A percentile compares a stretch with the other conserved stretches of the same genome.
Evolutionary conservation across 1,140 invertebrate species (phyloP).

Genomic region (Paralvinella palmiformis): DNA sequence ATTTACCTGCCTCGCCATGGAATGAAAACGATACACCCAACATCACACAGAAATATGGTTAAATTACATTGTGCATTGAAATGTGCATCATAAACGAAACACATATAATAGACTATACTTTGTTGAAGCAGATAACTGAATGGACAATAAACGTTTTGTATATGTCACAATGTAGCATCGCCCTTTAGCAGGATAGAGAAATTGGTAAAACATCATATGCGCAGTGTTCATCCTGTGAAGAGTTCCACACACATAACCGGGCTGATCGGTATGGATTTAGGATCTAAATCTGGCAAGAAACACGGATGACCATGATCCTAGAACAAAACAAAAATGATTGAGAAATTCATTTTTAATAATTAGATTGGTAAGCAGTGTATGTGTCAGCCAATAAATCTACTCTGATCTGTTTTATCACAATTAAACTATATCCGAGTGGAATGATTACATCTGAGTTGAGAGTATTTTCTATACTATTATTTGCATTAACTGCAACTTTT

Average conservation of each 20-base stretch:
- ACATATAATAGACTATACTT: too few relatives aligned
- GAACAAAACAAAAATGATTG: slow-evolving; percentile 12
- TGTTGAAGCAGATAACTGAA: too few relatives aligned
- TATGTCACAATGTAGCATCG: too few relatives aligned
- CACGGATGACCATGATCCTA: slow-evolving; percentile 79
- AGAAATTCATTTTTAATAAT: not conserved
- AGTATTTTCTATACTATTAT: not conserved
- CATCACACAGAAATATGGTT: too few relatives aligned
- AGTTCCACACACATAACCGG: slow-evolving; percentile 12
- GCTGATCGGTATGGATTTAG: slow-evolving; percentile 10
- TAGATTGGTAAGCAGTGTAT: not conserved
- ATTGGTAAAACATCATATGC: too few relatives aligned
- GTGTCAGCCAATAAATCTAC: not conserved
- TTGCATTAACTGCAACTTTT: not conserved
- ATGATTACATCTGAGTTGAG: not conserved
- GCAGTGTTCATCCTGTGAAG: not conserved
- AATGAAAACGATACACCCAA: too few relatives aligned
- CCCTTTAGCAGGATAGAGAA: too few relatives aligned
- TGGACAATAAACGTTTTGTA: too few relatives aligned
- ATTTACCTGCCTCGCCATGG: too few relatives aligned
- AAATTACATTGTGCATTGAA: too few relatives aligned
- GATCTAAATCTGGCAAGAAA: slow-evolving; percentile 54
- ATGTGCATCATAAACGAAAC: too few relatives aligned
- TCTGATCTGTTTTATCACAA: not conserved
- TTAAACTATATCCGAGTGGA: not conserved